Percentiles rank a stretch among this genome's conserved stretches.
These are phyloP conservation scores for Thinocorus orbignyianus DNA, from an alignment of 2,113 vertebrate species.

Conservation along the genomic window DNA sequence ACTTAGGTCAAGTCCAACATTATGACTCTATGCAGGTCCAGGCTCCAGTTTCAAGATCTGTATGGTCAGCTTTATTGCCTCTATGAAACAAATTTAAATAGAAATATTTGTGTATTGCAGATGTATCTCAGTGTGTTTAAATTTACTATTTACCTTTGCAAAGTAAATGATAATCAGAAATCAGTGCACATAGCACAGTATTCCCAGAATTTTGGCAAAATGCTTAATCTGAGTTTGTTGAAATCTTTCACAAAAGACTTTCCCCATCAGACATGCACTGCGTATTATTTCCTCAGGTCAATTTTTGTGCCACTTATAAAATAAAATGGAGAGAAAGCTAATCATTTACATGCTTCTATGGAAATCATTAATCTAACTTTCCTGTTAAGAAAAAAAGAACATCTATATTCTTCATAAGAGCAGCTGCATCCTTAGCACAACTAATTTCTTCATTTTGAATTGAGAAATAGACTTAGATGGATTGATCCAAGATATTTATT, in stretches of 20 bases:
- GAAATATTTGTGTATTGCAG: rapidly evolving
- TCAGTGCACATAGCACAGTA: neutral
- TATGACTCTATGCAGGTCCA: neutral
- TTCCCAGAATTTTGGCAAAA: neutral
- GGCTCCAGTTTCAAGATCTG: neutral
- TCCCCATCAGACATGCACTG: rapidly evolving
- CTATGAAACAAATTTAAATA: neutral
- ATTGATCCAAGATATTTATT: neutral
- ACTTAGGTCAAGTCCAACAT: neutral
- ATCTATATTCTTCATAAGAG: neutral
- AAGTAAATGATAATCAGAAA: neutral
- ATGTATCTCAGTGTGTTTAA: neutral
- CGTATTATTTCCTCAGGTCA: neutral
- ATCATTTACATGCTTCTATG: neutral
- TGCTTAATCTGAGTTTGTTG: neutral
- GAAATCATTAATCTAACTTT: neutral
- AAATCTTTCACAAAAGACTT: neutral
- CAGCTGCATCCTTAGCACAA: neutral
- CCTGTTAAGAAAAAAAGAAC: neutral
- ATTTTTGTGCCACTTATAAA: neutral
- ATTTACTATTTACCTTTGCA: no score
- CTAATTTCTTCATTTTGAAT: neutral
- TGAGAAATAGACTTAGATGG: neutral
- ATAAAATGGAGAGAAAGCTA: neutral
- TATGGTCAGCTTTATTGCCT: neutral